Evolutionary conservation across 2,797 vertebrate genomes (phyloP).

Genomic region (Poecilia velifera): DNA sequence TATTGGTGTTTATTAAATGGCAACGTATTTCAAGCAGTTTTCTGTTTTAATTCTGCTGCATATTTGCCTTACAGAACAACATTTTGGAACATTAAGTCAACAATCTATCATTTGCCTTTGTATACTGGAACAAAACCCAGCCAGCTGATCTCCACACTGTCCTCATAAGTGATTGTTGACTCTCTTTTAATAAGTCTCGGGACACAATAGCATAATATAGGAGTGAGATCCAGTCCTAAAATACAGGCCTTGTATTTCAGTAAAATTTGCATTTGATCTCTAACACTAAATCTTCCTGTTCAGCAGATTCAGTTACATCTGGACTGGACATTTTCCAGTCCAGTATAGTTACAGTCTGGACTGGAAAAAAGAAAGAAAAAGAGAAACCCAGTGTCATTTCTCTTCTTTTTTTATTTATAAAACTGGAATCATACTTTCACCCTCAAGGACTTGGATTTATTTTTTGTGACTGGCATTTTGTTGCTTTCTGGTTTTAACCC

Average conservation of each 20-base stretch:
- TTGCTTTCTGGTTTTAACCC: neutral
- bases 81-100: neutral
- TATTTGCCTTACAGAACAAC: neutral
- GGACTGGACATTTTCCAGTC: neutral
- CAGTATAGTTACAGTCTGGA: neutral
- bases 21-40: neutral
- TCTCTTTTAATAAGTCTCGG: neutral
- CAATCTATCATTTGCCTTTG: too few species aligned
- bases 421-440: neutral
- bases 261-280: neutral
- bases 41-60: neutral
- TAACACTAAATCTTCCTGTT: neutral
- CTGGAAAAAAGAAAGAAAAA: neutral
- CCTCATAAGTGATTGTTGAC: neutral
- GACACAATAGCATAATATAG: neutral
- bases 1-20: neutral
- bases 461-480: neutral
- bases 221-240: neutral
- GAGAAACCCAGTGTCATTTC: too few species aligned
- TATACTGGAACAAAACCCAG: neutral
- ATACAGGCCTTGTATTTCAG: neutral
- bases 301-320: neutral
- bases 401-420: too few species aligned
- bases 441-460: neutral
- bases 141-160: neutral